Evolutionary conservation across 1,140 invertebrate species (phyloP).

Genomic region (Rhopalosiphum maidis): DNA sequence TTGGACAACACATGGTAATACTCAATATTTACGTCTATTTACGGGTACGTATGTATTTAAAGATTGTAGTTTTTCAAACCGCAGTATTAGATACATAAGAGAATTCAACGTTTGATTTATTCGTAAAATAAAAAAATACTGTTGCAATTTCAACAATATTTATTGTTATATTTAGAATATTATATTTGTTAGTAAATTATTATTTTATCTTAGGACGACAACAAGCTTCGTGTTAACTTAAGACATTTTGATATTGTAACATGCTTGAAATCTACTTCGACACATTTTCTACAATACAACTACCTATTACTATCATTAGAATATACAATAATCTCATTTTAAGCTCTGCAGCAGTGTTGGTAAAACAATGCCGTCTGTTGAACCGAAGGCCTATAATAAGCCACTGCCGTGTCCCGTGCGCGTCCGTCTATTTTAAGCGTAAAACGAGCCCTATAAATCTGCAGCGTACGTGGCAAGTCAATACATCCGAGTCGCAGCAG

Average conservation of each 20-base stretch:
- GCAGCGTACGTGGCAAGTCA: conserved; percentile 10
- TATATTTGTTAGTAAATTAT: not conserved
- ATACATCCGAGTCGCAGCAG: not conserved
- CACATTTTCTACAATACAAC: not conserved
- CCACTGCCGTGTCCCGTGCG: conserved; percentile 12
- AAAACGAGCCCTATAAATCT: conserved; percentile 34
- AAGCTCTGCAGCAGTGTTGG: not conserved
- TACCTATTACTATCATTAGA: not conserved
- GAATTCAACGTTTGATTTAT: not conserved
- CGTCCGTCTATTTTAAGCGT: conserved; percentile 48
- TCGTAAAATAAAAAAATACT: not conserved
- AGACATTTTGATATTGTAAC: not conserved
- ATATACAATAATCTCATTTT: not conserved
- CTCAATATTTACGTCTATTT: not conserved
- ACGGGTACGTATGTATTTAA: not conserved
- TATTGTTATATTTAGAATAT: not conserved
- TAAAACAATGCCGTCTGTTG: conserved; percentile 44
- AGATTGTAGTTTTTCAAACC: not conserved
- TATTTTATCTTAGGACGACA: not conserved
- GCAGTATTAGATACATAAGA: not conserved
- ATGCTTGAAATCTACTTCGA: not conserved
- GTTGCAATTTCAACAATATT: not conserved
- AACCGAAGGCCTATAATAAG: conserved; percentile 31
- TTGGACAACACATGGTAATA: conserved; percentile 2
- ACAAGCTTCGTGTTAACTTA: not conserved